These are phyloP conservation scores for Strix uralensis DNA, from an alignment of 2,113 vertebrate species.

Conservation along the genomic window DNA sequence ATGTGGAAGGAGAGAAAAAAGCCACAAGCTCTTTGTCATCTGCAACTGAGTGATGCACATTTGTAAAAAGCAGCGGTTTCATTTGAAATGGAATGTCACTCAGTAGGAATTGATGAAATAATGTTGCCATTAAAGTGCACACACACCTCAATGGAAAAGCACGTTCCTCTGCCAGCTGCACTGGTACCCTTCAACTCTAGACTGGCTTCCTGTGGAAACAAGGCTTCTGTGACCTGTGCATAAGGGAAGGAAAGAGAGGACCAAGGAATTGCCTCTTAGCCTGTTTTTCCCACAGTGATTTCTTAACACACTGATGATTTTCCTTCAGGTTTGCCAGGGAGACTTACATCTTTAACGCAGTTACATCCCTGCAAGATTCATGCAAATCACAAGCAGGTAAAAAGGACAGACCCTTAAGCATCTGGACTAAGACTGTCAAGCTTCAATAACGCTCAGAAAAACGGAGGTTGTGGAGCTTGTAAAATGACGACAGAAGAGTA, in stretches of 20 bases:
- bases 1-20: background rate
- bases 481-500: background rate
- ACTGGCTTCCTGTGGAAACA: background rate
- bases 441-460: background rate
- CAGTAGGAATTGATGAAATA: background rate
- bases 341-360: background rate
- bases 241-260: background rate
- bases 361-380: background rate
- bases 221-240: background rate
- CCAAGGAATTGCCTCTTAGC: background rate
- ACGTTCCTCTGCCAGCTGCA: background rate
- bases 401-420: background rate
- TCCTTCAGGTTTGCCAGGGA: background rate
- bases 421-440: too few relatives aligned
- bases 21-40: background rate
- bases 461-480: background rate
- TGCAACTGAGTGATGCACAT: background rate
- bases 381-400: background rate
- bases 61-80: background rate
- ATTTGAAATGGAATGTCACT: background rate
- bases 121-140: too few relatives aligned
- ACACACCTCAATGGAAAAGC: background rate
- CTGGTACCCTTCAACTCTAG: background rate
- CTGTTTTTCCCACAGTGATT: background rate
- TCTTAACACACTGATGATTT: background rate